Evolutionary conservation across 2,888 invertebrate genomes (phyloP).

Genomic region (Carterocephalus palaemon): DNA sequence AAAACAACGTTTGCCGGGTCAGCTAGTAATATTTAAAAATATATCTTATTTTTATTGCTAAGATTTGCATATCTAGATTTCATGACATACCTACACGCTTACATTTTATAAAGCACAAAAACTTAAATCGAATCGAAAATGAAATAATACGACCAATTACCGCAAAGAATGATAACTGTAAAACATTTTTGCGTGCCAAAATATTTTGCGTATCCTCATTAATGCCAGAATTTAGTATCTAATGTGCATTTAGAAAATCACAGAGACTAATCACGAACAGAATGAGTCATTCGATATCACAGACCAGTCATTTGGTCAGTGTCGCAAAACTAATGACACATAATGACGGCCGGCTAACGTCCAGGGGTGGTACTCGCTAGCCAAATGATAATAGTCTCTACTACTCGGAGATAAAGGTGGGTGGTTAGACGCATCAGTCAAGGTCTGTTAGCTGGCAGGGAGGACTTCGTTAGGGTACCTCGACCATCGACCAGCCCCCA

Average conservation of each 20-base stretch:
- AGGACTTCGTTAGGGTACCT: slow-evolving; percentile 58
- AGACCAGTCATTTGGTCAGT: slow-evolving; percentile 77
- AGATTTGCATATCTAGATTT: too few species aligned
- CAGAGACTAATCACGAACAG: slow-evolving; percentile 66
- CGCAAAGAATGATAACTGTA: too few species aligned
- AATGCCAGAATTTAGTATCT: slow-evolving; percentile 27
- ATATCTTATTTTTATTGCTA: too few species aligned
- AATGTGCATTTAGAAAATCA: slow-evolving; percentile 57
- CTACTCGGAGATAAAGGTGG: slow-evolving; percentile 33
- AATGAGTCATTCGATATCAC: slow-evolving; percentile 76
- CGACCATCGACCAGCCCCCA: slow-evolving; percentile 55
- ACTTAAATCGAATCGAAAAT: too few species aligned
- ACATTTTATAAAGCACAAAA: too few species aligned
- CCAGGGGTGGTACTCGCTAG: slow-evolving; percentile 45
- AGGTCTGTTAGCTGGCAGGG: slow-evolving; percentile 67
- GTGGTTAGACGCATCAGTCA: slow-evolving; percentile 50
- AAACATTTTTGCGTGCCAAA: slow-evolving; percentile 16
- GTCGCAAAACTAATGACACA: slow-evolving; percentile 79
- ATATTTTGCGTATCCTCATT: slow-evolving; percentile 21
- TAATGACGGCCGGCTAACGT: slow-evolving; percentile 69
- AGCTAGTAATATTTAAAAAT: too few species aligned
- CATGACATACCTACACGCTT: too few species aligned
- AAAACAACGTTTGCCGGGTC: too few species aligned
- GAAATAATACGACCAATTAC: too few species aligned
- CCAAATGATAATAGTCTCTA: slow-evolving; percentile 45